Conservation (phyloP, 2,797 vertebrate genomes). For the Prionace glauca region DNA sequence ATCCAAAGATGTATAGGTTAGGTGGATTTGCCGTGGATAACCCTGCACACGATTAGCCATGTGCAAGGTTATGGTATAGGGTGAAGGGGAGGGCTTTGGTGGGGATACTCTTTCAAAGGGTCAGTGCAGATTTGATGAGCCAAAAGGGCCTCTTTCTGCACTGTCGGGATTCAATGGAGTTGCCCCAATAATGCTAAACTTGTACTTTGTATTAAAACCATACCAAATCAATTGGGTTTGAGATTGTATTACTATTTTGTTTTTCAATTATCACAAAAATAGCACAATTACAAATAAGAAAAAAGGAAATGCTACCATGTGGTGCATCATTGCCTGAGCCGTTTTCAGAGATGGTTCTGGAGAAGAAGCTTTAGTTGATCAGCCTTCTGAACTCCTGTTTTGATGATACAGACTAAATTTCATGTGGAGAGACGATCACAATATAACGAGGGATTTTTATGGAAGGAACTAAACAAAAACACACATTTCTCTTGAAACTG, state of each 20-base stretch:
- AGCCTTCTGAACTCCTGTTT: slow-evolving; percentile 5
- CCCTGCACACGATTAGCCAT: no score
- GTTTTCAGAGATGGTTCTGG: neutral
- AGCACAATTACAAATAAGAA: neutral
- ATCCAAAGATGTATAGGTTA: no score
- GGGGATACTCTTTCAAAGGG: no score
- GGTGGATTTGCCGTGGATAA: no score
- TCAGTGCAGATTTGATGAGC: no score
- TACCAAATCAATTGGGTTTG: neutral
- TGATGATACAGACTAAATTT: slow-evolving; percentile 11
- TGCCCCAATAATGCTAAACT: neutral
- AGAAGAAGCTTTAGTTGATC: neutral
- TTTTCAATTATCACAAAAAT: neutral
- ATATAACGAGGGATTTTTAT: slow-evolving; percentile 25
- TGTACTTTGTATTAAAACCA: neutral
- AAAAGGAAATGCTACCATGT: no score
- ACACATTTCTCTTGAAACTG: slow-evolving; percentile 7
- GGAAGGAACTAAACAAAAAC: neutral
- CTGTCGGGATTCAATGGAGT: no score
- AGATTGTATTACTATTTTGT: neutral
- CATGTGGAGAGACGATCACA: slow-evolving; percentile 12
- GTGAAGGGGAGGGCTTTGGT: no score
- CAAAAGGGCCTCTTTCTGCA: no score
- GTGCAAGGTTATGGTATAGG: no score
- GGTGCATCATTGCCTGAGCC: neutral